Percentiles rank a stretch among this genome's conserved stretches.
These are phyloP conservation scores for Paralichthys olivaceus DNA, from an alignment of 2,113 vertebrate species.

Conservation along the genomic window DNA sequence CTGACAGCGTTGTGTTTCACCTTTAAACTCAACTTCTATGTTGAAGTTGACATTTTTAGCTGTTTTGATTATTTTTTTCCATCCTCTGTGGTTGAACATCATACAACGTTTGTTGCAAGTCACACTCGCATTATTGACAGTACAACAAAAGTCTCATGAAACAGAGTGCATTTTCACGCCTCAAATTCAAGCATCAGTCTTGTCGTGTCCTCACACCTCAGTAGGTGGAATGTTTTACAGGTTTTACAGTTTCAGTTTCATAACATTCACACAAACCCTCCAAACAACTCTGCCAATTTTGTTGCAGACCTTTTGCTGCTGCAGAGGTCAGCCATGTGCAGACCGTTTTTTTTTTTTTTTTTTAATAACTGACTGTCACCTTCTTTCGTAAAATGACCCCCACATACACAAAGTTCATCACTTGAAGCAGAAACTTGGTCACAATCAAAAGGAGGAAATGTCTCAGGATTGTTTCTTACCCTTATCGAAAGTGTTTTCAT, in stretches of 20 bases:
- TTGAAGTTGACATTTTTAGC: too few species aligned
- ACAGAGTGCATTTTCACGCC: neutral
- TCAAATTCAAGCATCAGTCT: neutral
- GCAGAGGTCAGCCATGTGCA: neutral
- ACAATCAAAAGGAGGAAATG: neutral
- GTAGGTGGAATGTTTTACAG: neutral
- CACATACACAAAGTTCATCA: neutral
- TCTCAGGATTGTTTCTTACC: neutral
- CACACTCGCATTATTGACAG: neutral
- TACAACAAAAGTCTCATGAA: neutral
- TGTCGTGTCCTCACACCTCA: slow-evolving; percentile 11
- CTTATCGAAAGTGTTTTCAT: neutral
- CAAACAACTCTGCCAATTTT: neutral
- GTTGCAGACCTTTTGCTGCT: neutral
- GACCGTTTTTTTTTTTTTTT: too few species aligned
- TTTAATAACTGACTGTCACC: neutral
- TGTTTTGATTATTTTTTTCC: too few species aligned
- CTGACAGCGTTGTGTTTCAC: too few species aligned
- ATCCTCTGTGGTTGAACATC: too few species aligned
- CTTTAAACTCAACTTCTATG: too few species aligned
- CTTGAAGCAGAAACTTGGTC: neutral
- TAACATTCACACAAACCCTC: neutral
- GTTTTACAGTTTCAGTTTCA: neutral
- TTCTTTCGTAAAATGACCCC: neutral
- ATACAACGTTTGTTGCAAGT: neutral